These are phyloP conservation scores for Epicampocera succincta DNA, from an alignment of 2,888 invertebrate species.

Conservation along the genomic window DNA sequence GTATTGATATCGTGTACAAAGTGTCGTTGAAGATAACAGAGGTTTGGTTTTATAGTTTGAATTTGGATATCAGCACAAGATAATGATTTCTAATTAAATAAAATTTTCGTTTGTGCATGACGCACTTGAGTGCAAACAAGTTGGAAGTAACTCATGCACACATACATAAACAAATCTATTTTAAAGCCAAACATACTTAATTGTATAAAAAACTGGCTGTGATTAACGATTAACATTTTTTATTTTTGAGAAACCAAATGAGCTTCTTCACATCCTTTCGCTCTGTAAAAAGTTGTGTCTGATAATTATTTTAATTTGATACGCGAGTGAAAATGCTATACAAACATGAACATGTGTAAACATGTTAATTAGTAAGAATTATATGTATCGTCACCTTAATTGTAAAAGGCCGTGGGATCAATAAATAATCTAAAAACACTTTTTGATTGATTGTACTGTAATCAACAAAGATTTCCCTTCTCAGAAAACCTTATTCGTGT, in stretches of 20 bases:
- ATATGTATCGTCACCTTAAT: no score
- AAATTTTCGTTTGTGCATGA: conserved; percentile 27
- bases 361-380: neutral
- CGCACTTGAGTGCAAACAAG: neutral
- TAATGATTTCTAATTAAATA: conserved; percentile 57
- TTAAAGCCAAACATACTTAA: neutral
- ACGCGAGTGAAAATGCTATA: neutral
- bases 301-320: conserved; percentile 39
- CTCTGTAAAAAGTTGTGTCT: conserved; percentile 5
- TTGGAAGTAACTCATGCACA: neutral
- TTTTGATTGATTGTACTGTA: no score
- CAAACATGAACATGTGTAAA: no score
- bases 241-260: neutral
- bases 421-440: no score
- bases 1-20: no score
- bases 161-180: neutral
- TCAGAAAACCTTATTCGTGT: no score
- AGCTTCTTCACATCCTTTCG: neutral
- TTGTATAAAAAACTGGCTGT: neutral
- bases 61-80: conserved; percentile 24
- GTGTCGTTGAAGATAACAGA: no score
- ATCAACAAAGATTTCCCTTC: no score
- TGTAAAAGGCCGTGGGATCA: no score
- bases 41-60: neutral
- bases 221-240: conserved; percentile 25